Conservation (phyloP, 2,797 vertebrate genomes). For the Pangasius larnaudii region DNA sequence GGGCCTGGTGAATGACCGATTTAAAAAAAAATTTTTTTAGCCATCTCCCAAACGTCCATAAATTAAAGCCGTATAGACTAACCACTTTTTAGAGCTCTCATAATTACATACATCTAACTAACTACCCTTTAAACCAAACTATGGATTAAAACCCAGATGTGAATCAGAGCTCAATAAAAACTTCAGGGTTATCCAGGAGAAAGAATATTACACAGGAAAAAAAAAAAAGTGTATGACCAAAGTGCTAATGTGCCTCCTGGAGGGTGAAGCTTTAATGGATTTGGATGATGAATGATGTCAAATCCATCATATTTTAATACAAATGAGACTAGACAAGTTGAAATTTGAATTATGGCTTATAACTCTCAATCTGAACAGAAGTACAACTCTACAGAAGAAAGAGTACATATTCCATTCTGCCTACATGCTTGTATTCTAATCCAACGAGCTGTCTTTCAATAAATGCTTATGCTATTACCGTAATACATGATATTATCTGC, state of each 20-base stretch:
- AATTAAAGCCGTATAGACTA: neutral
- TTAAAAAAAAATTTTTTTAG: neutral
- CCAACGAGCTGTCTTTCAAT: no score
- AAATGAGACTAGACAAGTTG: constrained; percentile 3
- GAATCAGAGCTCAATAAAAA: constrained; percentile 1
- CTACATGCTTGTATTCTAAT: neutral
- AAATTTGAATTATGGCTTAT: neutral
- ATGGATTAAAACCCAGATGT: neutral
- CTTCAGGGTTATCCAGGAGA: neutral
- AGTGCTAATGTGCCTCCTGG: constrained; percentile 1
- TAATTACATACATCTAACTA: neutral
- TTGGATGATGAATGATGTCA: constrained; percentile 26
- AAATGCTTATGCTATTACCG: neutral
- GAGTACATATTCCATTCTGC: neutral
- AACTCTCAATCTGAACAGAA: neutral
- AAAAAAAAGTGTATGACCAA: neutral
- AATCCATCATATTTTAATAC: constrained; percentile 29
- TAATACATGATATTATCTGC: neutral
- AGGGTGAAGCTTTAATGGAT: constrained; percentile 9
- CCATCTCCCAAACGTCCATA: neutral
- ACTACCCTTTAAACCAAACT: neutral
- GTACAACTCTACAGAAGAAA: neutral
- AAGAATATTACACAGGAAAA: neutral
- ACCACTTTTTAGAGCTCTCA: neutral
- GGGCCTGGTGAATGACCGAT: neutral